These are phyloP conservation scores for Atopsyche davidsoni DNA, from an alignment of 1,140 invertebrate species.

Conservation along the genomic window DNA sequence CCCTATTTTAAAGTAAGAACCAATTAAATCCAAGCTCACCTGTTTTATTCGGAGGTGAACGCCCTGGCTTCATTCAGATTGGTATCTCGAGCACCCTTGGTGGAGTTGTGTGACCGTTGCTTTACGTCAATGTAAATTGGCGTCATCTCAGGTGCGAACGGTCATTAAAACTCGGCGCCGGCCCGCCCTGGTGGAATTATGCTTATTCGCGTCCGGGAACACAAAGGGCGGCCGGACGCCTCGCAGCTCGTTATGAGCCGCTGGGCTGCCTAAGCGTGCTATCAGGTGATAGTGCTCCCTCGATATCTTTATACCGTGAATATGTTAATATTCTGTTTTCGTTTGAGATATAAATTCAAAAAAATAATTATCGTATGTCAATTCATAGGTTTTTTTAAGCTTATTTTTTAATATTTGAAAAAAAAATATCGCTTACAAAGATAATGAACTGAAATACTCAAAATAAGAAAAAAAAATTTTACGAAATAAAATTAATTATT, in stretches of 20 bases:
- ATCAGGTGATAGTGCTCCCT: background rate
- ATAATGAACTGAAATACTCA: background rate
- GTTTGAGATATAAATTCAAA: background rate
- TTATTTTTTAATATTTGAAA: no score
- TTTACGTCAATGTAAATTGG: slow-evolving; percentile 9
- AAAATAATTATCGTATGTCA: no score
- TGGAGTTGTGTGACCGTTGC: background rate
- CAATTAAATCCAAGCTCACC: background rate
- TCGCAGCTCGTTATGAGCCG: no score
- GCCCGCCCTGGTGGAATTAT: slow-evolving; percentile 8
- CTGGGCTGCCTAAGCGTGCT: background rate
- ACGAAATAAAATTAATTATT: background rate
- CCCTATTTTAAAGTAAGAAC: no score
- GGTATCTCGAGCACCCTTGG: no score
- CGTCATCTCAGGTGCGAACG: background rate
- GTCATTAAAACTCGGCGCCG: slow-evolving; percentile 5
- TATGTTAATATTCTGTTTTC: background rate
- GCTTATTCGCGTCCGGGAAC: slow-evolving; percentile 17
- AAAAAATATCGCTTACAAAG: no score
- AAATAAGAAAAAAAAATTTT: background rate
- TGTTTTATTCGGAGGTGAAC: background rate
- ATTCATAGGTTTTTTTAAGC: no score
- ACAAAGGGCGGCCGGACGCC: slow-evolving; percentile 12
- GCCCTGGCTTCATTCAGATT: no score
- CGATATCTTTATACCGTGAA: no score